Evolutionary conservation across 2,888 invertebrate genomes (phyloP), one percentile per base, ranked within the genome.

Genomic region (Phyto melanocephala): DNA sequence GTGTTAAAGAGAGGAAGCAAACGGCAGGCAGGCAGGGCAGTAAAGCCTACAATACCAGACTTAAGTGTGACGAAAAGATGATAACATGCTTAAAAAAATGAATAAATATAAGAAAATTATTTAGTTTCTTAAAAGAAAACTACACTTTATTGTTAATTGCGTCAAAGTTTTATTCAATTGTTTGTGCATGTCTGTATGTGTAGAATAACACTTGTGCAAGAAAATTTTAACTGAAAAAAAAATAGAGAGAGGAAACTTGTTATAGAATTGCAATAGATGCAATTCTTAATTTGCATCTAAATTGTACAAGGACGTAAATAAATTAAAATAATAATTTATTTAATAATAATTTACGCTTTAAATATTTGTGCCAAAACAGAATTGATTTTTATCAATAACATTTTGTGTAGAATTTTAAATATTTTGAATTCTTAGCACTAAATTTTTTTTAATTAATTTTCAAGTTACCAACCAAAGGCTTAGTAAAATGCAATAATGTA

Each of bases 301-400:
- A 24, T 76, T 65, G 65, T 65, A 71, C 76, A 81, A 81, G 81
- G 81, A 67, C 81, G 60, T 22, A 50, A 22, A 72, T 79, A 67
- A 60, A 72, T 72, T 72, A 52, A 35, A 58, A 42, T 45, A 7
- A n/a, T 20, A 56, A 5, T 35, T 42, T 63, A 15, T 63, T 63
- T 63, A 52, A 60, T 68, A 52, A 60, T 60, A 68, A 76, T 60
- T 15, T 68, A 68, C 60, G 76, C 68, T 60, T 77, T 76, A 28
- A 28, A 28, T 28, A 28, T 22, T 54, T 13, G 28, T 20, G 6
- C 3, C 3, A 28, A 28, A 28, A 28, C 3, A 28, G 4, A 6
- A n/a, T n/a, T n/a, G n/a, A n/a, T n/a, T n/a, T n/a, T n/a, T n/a
- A n/a, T n/a, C n/a, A n/a, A n/a, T n/a, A n/a, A n/a, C n/a, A n/a